Conservation (phyloP, 2,113 vertebrate genomes). For the Sceloporus tristichus region DNA sequence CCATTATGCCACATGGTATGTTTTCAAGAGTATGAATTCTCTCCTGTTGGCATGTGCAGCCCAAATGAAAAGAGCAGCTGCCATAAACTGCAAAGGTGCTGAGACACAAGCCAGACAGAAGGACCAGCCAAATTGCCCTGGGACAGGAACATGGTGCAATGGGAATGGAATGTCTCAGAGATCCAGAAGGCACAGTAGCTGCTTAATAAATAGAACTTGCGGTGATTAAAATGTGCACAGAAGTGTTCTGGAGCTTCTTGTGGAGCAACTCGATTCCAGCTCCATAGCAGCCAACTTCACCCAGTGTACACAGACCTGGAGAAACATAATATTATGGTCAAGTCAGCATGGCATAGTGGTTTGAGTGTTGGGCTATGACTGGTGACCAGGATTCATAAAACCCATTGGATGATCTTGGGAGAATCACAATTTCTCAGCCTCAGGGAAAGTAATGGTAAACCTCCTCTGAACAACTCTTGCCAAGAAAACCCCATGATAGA, state of each 20-base stretch:
- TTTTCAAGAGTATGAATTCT: conserved; percentile 91
- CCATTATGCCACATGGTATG: conserved; percentile 88
- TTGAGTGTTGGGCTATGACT: no score
- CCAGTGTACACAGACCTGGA: conserved; percentile 90
- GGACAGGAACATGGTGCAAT: neutral
- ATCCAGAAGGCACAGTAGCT: neutral
- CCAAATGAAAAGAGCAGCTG: conserved; percentile 95
- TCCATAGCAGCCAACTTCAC: conserved; percentile 90
- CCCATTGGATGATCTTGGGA: no score
- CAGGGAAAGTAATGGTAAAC: no score
- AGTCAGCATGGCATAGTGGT: no score
- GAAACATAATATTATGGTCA: conserved; percentile 33
- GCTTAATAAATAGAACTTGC: neutral
- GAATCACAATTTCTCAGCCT: no score
- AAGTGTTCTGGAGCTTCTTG: conserved; percentile 71
- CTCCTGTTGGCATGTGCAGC: conserved; percentile 92
- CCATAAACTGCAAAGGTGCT: conserved; percentile 95
- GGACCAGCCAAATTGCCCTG: conserved; percentile 91
- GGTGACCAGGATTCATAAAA: no score
- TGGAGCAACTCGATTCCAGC: conserved; percentile 89
- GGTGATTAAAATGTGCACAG: conserved; percentile 64
- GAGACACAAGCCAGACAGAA: conserved; percentile 97
- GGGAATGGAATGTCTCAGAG: neutral
- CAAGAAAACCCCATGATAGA: no score
- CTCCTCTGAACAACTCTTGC: no score